A percentile compares a stretch with the other conserved stretches of the same genome.
These are phyloP conservation scores for Turnix velox DNA, from an alignment of 2,113 vertebrate species.

Conservation along the genomic window DNA sequence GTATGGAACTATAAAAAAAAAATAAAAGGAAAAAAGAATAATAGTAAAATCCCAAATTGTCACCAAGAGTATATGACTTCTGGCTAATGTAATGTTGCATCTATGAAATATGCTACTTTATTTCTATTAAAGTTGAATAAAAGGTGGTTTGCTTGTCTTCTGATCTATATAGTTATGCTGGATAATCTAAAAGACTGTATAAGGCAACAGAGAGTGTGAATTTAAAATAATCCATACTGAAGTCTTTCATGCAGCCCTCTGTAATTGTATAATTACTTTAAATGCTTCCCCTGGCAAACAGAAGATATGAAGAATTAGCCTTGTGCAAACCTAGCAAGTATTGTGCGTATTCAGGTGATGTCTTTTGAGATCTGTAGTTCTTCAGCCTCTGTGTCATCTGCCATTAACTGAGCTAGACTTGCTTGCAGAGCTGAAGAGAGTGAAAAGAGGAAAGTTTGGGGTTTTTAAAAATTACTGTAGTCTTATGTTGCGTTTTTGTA, in stretches of 20 bases:
- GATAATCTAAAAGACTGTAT: not conserved
- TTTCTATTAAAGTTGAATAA: not conserved
- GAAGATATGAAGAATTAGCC: not conserved
- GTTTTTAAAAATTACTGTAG: not conserved
- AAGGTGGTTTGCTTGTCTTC: not conserved
- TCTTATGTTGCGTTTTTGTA: not conserved
- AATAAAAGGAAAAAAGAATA: not conserved
- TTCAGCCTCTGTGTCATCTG: not conserved
- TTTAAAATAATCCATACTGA: not conserved
- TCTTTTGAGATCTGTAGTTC: not conserved
- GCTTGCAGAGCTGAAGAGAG: not conserved
- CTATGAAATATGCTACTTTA: not conserved
- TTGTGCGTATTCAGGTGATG: not conserved
- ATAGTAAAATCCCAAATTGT: not conserved
- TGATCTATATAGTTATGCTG: not conserved
- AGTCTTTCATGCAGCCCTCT: not conserved
- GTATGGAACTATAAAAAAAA: not conserved
- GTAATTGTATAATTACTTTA: not conserved
- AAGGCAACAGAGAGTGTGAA: not conserved
- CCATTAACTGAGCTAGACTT: not conserved
- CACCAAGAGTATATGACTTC: not conserved
- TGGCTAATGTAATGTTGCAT: not conserved
- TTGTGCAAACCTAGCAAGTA: not conserved
- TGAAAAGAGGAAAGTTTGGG: not conserved
- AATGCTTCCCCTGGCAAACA: not conserved